A percentile compares a stretch with the other conserved stretches of the same genome.
Evolutionary conservation across 2,113 vertebrate genomes (phyloP).

Genomic region (Pantherophis guttatus): DNA sequence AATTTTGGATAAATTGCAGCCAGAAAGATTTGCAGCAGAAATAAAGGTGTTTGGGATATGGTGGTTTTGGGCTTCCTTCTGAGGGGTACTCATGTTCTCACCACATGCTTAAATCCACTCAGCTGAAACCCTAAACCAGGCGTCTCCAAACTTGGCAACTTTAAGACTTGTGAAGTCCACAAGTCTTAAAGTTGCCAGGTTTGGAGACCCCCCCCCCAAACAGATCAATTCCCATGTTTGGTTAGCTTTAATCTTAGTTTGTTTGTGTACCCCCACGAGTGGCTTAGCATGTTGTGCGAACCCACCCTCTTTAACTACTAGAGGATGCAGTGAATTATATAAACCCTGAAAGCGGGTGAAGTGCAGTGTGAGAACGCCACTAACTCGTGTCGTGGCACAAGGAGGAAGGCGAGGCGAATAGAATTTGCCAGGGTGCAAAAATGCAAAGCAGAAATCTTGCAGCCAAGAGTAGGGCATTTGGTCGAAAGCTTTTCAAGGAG

Average conservation of each 20-base stretch:
- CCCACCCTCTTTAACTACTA: background rate
- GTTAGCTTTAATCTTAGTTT: background rate
- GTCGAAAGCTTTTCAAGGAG: background rate
- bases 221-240: background rate
- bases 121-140: background rate
- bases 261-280: background rate
- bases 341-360: background rate
- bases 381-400: background rate
- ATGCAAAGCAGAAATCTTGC: background rate
- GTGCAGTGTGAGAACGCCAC: background rate
- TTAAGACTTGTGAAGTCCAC: no score
- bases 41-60: background rate
- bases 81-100: background rate
- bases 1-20: background rate
- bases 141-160: no score
- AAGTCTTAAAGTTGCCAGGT: no score
- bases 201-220: no score
- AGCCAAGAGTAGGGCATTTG: background rate
- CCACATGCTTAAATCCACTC: background rate
- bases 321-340: background rate
- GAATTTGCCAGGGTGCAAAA: background rate
- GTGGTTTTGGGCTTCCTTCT: background rate
- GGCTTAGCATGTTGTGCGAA: background rate
- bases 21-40: background rate
- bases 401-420: background rate